Percentiles rank a stretch among this genome's conserved stretches.
Evolutionary conservation across 2,113 vertebrate genomes (phyloP).

Genomic region (Bos taurus): DNA sequence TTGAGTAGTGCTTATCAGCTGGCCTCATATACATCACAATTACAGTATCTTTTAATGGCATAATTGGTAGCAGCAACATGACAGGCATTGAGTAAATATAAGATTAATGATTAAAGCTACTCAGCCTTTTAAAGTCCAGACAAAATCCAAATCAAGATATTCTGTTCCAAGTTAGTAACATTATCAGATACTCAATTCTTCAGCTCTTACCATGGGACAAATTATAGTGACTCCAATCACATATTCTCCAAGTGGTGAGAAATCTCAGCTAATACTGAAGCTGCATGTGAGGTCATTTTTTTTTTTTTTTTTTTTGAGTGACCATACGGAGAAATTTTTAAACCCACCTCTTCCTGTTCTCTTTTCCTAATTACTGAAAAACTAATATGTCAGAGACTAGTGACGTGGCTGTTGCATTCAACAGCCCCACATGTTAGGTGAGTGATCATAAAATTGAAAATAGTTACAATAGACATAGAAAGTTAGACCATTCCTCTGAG

Average conservation of each 20-base stretch:
- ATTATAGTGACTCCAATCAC: not conserved
- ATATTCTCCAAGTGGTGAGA: not conserved
- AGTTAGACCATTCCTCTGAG: not conserved
- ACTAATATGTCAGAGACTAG: not conserved
- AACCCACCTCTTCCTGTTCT: not conserved
- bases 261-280: not conserved
- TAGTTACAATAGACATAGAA: not conserved
- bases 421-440: not conserved
- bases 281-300: not conserved
- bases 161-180: constrained; percentile 35
- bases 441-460: not conserved
- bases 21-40: not conserved
- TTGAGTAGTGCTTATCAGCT: constrained; percentile 5
- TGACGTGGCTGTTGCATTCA: not conserved
- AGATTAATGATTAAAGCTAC: not conserved
- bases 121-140: constrained; percentile 1
- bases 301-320: not conserved
- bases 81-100: not conserved
- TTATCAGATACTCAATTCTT: constrained; percentile 31
- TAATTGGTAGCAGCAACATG: not conserved
- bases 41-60: not conserved
- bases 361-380: not conserved
- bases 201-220: not conserved
- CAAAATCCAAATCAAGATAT: constrained; percentile 24
- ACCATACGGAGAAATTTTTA: not conserved